Conservation (phyloP, 2,113 vertebrate genomes). For the Orcinus orca region DNA sequence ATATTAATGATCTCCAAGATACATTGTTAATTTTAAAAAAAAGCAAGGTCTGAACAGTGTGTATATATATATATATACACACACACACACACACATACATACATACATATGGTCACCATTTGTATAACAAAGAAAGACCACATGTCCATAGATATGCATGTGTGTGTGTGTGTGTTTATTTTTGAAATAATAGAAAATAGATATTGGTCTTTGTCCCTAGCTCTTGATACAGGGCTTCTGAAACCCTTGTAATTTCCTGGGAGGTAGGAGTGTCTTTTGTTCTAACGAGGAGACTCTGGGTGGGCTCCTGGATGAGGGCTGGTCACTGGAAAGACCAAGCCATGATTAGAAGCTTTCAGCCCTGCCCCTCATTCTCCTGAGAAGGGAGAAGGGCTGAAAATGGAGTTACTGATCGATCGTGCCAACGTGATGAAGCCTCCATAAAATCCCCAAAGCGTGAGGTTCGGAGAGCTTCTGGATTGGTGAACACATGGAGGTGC, state of each 20-base stretch:
- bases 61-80: neutral
- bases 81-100: too few relatives aligned
- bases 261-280: neutral
- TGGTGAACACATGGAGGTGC: neutral
- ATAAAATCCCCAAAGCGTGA: neutral
- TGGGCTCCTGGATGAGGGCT: neutral
- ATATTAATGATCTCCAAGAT: neutral
- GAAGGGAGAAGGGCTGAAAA: neutral
- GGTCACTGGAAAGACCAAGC: neutral
- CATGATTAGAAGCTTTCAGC: neutral
- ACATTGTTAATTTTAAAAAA: neutral
- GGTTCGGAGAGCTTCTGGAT: neutral
- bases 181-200: neutral
- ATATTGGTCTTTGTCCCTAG: neutral
- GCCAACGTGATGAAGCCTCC: neutral
- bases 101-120: neutral
- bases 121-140: neutral
- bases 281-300: neutral
- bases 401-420: neutral
- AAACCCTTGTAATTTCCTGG: neutral
- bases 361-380: neutral
- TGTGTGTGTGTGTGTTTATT: too few relatives aligned
- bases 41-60: neutral
- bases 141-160: neutral
- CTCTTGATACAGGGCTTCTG: neutral